Evolutionary conservation across 35 echinoderm and acorn worm genomes (phyloP).

Genomic region (Chiridota heheva): DNA sequence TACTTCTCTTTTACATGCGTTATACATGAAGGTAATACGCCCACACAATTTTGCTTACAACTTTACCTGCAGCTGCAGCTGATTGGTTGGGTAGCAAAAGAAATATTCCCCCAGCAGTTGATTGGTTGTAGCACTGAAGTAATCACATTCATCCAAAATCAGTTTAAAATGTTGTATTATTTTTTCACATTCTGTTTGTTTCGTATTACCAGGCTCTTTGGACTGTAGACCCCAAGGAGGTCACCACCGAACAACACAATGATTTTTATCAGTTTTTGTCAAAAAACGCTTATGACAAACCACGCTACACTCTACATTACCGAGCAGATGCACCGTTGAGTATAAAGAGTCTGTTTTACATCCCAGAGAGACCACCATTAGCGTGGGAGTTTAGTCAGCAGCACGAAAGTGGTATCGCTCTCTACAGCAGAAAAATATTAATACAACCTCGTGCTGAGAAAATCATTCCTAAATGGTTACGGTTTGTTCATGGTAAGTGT

Average conservation of each 20-base stretch:
- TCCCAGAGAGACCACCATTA: constrained; percentile 67
- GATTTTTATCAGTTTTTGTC: constrained; percentile 91
- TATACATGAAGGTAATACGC: too few species aligned
- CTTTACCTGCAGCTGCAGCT: too few species aligned
- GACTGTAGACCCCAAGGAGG: constrained; percentile 59
- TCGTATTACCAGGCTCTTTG: constrained; percentile 65
- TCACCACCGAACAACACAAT: constrained; percentile 72
- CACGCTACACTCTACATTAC: constrained; percentile 85
- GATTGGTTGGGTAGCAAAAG: too few species aligned
- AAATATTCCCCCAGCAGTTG: too few species aligned
- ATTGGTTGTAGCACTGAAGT: too few species aligned
- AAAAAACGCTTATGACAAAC: constrained; percentile 80
- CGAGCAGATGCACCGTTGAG: constrained; percentile 87
- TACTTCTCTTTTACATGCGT: too few species aligned
- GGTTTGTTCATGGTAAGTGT: constrained; percentile 83
- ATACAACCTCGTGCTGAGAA: constrained; percentile 87
- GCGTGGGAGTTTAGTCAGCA: constrained; percentile 94
- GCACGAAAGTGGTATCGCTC: constrained; percentile 70
- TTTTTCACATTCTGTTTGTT: not conserved
- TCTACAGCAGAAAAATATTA: constrained; percentile 86
- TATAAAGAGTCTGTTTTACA: constrained; percentile 88
- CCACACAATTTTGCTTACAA: too few species aligned
- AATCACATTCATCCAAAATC: too few species aligned
- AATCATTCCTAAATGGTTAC: constrained; percentile 93
- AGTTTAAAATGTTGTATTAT: not conserved